A percentile compares a stretch with the other conserved stretches of the same genome.
phyloP scores from a whole-genome alignment of 2,113 vertebrate species.

The Nematolebias whitei region DNA sequence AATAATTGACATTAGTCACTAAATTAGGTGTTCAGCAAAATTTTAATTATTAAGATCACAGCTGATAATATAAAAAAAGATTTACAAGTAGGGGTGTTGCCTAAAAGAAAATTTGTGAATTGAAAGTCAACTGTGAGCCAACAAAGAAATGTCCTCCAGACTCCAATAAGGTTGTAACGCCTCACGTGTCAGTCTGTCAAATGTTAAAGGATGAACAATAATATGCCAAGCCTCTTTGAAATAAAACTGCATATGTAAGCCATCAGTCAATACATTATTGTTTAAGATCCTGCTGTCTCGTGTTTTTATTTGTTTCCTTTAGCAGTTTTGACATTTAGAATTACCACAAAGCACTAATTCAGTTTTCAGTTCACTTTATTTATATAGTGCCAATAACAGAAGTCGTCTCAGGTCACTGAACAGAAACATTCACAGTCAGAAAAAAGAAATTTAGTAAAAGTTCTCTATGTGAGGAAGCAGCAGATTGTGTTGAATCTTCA shows the following conservation, averaged over 20 bases:
- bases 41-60: constrained; percentile 37
- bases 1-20: constrained; percentile 72
- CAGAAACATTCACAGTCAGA: too few species aligned
- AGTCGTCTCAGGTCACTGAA: too few species aligned
- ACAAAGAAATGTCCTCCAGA: constrained; percentile 54
- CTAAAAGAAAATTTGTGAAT: constrained; percentile 31
- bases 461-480: too few species aligned
- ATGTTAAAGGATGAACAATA: constrained; percentile 72
- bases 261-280: constrained; percentile 82
- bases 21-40: constrained; percentile 59
- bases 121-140: constrained; percentile 59
- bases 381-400: too few species aligned
- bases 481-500: too few species aligned
- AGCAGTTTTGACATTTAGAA: not conserved
- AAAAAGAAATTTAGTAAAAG: too few species aligned
- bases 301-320: constrained; percentile 61
- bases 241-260: constrained; percentile 80
- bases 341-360: not conserved
- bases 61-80: constrained; percentile 33
- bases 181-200: constrained; percentile 59
- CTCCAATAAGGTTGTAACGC: constrained; percentile 54
- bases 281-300: constrained; percentile 76
- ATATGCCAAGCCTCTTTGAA: constrained; percentile 76
- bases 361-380: too few species aligned
- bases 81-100: constrained; percentile 46